Evolutionary conservation across 53 echinoderm and acorn worm species (phyloP).

Genomic region (Holothuria leucospilota): DNA sequence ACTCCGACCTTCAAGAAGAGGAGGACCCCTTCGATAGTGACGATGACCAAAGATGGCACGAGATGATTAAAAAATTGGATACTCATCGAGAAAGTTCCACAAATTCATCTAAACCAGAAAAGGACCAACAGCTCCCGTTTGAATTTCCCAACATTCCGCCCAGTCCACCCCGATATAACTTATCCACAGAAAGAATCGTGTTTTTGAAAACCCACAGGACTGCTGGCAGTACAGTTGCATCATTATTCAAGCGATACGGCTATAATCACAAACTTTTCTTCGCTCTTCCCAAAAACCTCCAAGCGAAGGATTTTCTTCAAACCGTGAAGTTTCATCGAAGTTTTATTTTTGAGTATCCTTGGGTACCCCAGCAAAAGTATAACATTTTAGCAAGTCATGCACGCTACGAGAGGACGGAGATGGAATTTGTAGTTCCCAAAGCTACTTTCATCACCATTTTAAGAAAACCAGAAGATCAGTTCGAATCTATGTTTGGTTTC

Average conservation of each 20-base stretch:
- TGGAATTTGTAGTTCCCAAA: constrained; percentile 59
- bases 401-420: constrained; percentile 61
- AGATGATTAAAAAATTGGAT: too few species aligned
- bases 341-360: constrained; percentile 3
- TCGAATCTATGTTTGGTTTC: constrained; percentile 77
- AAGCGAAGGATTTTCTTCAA: constrained; percentile 9
- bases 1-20: too few species aligned
- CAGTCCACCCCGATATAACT: background rate
- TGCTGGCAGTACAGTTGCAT: constrained; percentile 60
- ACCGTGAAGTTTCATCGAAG: constrained; percentile 21
- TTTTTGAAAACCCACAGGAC: constrained; percentile 81
- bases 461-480: constrained; percentile 70
- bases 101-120: too few species aligned
- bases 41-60: too few species aligned
- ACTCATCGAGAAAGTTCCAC: too few species aligned
- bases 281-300: constrained; percentile 52
- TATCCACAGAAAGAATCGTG: constrained; percentile 40
- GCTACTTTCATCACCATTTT: constrained; percentile 81
- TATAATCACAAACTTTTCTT: constrained; percentile 49
- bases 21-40: too few species aligned
- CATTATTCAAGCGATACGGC: constrained; percentile 69
- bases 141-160: background rate
- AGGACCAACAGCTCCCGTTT: too few species aligned
- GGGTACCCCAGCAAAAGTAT: constrained; percentile 36
- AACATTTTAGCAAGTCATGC: constrained; percentile 74